Conservation (phyloP, 2,113 vertebrate species). For the Osmerus eperlanus region DNA sequence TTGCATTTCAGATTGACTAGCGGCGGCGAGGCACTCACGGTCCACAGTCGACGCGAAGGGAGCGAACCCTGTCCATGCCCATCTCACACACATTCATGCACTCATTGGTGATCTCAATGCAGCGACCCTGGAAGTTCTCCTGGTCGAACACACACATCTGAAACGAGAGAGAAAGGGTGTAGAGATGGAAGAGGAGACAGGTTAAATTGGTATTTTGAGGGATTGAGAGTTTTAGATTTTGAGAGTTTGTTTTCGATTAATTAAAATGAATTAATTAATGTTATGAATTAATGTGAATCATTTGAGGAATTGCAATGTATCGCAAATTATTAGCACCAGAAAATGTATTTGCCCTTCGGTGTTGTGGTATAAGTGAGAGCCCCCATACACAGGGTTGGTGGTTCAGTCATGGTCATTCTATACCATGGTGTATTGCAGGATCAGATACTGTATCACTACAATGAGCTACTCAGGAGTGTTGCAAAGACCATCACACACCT, state of each 20-base stretch:
- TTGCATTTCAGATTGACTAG: conserved; percentile 1
- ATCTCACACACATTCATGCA: conserved; percentile 71
- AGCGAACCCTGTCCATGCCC: conserved; percentile 73
- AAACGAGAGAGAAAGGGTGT: not conserved
- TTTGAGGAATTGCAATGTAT: too few relatives aligned
- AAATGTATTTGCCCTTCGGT: too few relatives aligned
- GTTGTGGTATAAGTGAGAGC: too few relatives aligned
- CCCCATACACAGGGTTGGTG: too few relatives aligned
- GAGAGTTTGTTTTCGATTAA: not conserved
- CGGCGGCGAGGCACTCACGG: conserved; percentile 62
- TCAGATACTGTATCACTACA: too few relatives aligned
- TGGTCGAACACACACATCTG: conserved; percentile 73
- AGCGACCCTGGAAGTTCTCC: conserved; percentile 78
- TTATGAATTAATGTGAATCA: not conserved
- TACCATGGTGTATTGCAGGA: not conserved
- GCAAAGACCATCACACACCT: too few relatives aligned
- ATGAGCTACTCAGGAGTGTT: too few relatives aligned
- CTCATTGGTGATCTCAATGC: conserved; percentile 68
- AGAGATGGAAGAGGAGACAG: not conserved
- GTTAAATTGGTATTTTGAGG: not conserved
- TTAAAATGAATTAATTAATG: not conserved
- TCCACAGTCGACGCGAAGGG: conserved; percentile 68
- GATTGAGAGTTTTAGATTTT: not conserved
- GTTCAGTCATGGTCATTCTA: not conserved
- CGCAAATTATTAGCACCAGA: too few relatives aligned